A percentile compares a stretch with the other conserved stretches of the same genome.
Conservation (phyloP, 1,140 invertebrate species). For the Eubasilissa regina region DNA sequence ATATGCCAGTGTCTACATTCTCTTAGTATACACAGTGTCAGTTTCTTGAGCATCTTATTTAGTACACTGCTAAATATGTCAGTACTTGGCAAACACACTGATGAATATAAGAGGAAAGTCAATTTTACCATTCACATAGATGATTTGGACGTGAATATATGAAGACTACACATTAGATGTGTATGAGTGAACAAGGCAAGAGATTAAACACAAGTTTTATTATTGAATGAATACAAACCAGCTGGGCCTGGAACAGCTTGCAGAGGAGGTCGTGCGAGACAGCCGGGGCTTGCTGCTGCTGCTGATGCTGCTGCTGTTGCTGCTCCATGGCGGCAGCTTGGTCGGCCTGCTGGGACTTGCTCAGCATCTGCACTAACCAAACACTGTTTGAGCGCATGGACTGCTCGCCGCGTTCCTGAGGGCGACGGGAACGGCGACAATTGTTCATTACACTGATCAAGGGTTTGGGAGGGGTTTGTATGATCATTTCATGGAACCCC, state of each 20-base stretch:
- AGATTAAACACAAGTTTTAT: too few relatives aligned
- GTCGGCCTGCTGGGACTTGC: slow-evolving; percentile 71
- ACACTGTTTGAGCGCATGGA: slow-evolving; percentile 25
- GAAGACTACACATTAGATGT: too few relatives aligned
- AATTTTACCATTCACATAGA: too few relatives aligned
- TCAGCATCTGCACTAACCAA: slow-evolving; percentile 69
- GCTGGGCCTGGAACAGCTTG: slow-evolving; percentile 73
- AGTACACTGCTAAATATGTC: too few relatives aligned
- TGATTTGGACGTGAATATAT: too few relatives aligned
- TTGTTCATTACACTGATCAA: background rate
- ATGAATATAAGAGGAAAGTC: too few relatives aligned
- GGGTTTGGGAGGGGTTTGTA: background rate
- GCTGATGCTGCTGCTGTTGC: slow-evolving; percentile 60
- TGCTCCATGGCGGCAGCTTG: slow-evolving; percentile 62
- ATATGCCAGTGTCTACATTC: too few relatives aligned
- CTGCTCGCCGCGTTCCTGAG: slow-evolving; percentile 8
- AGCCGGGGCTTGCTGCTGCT: slow-evolving; percentile 63
- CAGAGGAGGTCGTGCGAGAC: slow-evolving; percentile 71
- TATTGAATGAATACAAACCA: slow-evolving; percentile 37
- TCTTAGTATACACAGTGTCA: too few relatives aligned
- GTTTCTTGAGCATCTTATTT: too few relatives aligned
- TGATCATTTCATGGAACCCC: too few relatives aligned
- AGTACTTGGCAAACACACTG: too few relatives aligned
- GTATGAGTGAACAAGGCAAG: too few relatives aligned
- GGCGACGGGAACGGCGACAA: slow-evolving; percentile 1